Percentiles rank a stretch among this genome's conserved stretches.
These are phyloP conservation scores for Lerema accius DNA, from an alignment of 1,140 invertebrate species.

Conservation along the genomic window DNA sequence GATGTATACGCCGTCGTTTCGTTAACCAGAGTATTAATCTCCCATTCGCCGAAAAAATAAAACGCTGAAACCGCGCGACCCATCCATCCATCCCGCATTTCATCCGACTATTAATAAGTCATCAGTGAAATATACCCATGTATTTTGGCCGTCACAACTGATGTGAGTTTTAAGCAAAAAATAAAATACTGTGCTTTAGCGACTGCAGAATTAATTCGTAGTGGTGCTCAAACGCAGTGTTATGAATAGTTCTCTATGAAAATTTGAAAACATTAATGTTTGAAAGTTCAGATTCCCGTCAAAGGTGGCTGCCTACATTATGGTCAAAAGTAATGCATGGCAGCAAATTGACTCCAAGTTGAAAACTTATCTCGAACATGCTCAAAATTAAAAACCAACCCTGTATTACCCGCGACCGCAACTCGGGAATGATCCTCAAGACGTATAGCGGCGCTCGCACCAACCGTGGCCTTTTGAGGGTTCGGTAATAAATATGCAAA, in stretches of 20 bases:
- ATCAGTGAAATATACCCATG: conserved; percentile 24
- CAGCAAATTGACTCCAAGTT: too few species aligned
- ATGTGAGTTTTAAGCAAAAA: conserved; percentile 13
- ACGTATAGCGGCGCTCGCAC: conserved; percentile 35
- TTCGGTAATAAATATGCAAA: conserved; percentile 67
- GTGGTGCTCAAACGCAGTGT: not conserved
- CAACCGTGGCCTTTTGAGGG: conserved; percentile 39
- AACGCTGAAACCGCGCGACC: conserved; percentile 34
- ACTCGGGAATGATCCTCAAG: conserved; percentile 11
- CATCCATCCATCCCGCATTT: conserved; percentile 33
- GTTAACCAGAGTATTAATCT: conserved; percentile 45
- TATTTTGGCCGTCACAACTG: conserved; percentile 9
- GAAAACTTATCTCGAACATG: too few species aligned
- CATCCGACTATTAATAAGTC: conserved; percentile 29
- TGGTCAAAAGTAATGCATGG: too few species aligned
- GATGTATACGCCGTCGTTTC: conserved; percentile 22
- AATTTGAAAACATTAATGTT: too few species aligned
- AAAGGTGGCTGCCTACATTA: too few species aligned
- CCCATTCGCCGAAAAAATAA: conserved; percentile 41
- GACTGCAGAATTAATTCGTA: conserved; percentile 3
- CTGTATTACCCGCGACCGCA: not conserved
- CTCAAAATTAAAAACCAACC: conserved; percentile 10
- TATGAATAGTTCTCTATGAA: not conserved
- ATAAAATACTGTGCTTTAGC: not conserved
- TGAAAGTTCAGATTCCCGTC: not conserved